A percentile compares a stretch with the other conserved stretches of the same genome.
These are phyloP conservation scores for Amphiprion clarkii DNA, from an alignment of 2,797 vertebrate genomes.

Conservation along the genomic window DNA sequence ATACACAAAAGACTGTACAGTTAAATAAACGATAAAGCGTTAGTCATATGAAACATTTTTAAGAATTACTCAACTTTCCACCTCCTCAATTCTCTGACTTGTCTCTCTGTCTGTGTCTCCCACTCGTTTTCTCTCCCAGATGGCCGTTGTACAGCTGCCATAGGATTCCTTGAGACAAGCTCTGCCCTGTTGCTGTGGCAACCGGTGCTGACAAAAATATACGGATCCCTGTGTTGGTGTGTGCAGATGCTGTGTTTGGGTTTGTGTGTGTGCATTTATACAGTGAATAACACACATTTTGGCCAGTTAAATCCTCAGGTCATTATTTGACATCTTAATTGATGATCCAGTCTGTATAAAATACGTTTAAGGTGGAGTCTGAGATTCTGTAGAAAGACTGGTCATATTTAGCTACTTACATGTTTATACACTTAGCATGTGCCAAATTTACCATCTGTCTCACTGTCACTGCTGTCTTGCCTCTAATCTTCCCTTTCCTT, in stretches of 20 bases:
- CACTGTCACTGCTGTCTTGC: too few species aligned
- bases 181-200: constrained; percentile 67
- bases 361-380: too few species aligned
- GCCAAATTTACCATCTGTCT: too few species aligned
- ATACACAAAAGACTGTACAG: not conserved
- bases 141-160: constrained; percentile 40
- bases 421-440: too few species aligned
- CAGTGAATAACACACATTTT: not conserved
- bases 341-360: not conserved
- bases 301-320: not conserved
- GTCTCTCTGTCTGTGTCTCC: constrained; percentile 24
- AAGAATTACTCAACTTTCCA: constrained; percentile 14
- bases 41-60: not conserved
- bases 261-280: not conserved
- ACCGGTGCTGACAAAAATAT: constrained; percentile 47
- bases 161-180: constrained; percentile 50
- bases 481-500: too few species aligned
- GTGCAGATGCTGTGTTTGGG: not conserved
- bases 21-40: not conserved
- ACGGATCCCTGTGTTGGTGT: not conserved
- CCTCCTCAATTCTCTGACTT: constrained; percentile 28
- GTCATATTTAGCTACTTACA: too few species aligned
- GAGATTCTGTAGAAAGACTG: too few species aligned
- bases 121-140: constrained; percentile 22
- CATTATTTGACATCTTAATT: not conserved